Percentiles rank a stretch among this genome's conserved stretches.
phyloP scores from a whole-genome alignment of 2,797 vertebrate genomes.

The Protosalanx chinensis region DNA sequence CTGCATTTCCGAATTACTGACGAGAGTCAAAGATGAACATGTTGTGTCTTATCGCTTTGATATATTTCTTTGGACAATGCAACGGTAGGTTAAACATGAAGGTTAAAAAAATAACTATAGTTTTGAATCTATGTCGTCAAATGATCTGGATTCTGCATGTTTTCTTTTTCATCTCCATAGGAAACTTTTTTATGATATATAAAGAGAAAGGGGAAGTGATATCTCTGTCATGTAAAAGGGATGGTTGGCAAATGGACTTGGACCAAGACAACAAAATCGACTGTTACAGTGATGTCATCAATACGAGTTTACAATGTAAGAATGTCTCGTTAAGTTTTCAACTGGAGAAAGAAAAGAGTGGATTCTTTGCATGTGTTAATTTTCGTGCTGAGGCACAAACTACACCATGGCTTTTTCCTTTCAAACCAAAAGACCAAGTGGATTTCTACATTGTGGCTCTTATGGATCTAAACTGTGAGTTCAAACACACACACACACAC shows the following conservation, averaged over 20 bases:
- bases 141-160: not conserved
- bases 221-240: not conserved
- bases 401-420: not conserved
- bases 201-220: not conserved
- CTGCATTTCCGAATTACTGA: not conserved
- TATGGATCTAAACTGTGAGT: constrained; percentile 22
- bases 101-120: not conserved
- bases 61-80: not conserved
- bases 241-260: constrained; percentile 10
- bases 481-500: not conserved
- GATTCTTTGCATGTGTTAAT: constrained; percentile 31
- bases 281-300: not conserved
- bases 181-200: constrained; percentile 10
- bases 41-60: not conserved
- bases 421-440: constrained; percentile 9
- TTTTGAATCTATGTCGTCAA: not conserved
- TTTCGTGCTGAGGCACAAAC: not conserved
- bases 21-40: not conserved
- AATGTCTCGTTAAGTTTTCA: not conserved
- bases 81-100: constrained; percentile 3
- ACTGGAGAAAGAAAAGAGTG: constrained; percentile 2
- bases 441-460: constrained; percentile 27
- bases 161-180: constrained; percentile 12
- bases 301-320: not conserved
- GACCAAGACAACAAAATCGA: constrained; percentile 4